phyloP scores from a whole-genome alignment of 2,888 invertebrate species.

The Oscheius myriophilus region DNA sequence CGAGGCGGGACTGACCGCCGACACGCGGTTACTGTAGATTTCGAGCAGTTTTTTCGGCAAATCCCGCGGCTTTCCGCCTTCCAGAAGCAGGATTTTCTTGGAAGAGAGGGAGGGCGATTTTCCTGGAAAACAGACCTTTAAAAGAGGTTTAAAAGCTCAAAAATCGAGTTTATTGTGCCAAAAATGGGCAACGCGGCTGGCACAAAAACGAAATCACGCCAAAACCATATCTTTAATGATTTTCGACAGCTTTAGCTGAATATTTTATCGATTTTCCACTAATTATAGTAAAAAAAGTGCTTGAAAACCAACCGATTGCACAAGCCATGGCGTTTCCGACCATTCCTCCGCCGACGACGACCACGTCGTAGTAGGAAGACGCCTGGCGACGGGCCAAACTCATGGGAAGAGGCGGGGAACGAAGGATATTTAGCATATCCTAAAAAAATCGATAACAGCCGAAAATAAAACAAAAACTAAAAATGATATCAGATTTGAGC shows the following conservation, averaged over 20 bases:
- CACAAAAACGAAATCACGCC: too few species aligned
- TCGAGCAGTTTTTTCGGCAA: conserved; percentile 68
- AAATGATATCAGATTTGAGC: too few species aligned
- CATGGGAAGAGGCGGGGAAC: too few species aligned
- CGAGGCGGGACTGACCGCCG: conserved; percentile 86
- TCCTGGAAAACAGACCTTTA: not conserved
- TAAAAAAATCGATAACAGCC: too few species aligned
- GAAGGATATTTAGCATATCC: too few species aligned
- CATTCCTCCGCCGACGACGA: conserved; percentile 94
- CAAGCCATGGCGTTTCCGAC: conserved; percentile 92
- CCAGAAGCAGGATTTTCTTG: conserved; percentile 83
- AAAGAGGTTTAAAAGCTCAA: not conserved
- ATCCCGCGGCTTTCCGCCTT: conserved; percentile 73
- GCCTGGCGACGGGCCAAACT: not conserved
- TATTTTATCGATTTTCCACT: too few species aligned
- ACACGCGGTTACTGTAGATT: conserved; percentile 86
- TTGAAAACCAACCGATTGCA: conserved; percentile 79
- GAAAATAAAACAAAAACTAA: too few species aligned
- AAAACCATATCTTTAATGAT: too few species aligned
- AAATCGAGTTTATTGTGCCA: too few species aligned
- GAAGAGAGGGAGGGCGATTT: conserved; percentile 18
- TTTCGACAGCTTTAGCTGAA: too few species aligned
- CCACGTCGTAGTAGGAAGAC: conserved; percentile 78
- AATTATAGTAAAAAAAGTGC: too few species aligned
- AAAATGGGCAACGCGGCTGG: too few species aligned